Evolutionary conservation across 2,888 invertebrate genomes (phyloP).

Genomic region (Metopia argyrocephala): DNA sequence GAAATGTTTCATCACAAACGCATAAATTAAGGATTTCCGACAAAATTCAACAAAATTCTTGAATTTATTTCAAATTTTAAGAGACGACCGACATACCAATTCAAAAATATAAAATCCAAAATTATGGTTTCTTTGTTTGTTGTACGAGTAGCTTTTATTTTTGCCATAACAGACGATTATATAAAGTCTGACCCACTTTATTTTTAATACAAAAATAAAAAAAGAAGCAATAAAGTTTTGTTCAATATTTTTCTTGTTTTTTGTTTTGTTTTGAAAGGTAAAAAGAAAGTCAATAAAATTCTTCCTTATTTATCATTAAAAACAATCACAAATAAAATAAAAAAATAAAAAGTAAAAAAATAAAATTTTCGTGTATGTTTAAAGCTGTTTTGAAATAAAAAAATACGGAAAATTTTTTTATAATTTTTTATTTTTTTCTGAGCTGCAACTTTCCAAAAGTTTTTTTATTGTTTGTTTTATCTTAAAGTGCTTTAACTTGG

Average conservation of each 20-base stretch:
- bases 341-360: not conserved
- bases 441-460: not conserved
- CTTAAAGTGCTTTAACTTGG: slow-evolving; percentile 51
- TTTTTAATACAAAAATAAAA: not conserved
- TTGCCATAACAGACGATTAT: not conserved
- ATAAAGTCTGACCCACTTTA: slow-evolving; percentile 40
- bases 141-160: not conserved
- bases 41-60: slow-evolving; percentile 1
- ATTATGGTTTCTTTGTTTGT: not conserved
- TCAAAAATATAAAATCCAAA: not conserved
- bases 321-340: not conserved
- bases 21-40: slow-evolving; percentile 46
- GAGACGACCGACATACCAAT: not conserved
- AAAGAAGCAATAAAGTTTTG: not conserved
- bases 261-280: not conserved
- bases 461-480: slow-evolving; percentile 15
- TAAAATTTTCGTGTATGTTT: not conserved
- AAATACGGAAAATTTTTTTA: not conserved
- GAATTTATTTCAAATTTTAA: slow-evolving; percentile 12
- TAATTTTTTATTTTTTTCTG: not conserved
- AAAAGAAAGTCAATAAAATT: slow-evolving; percentile 20
- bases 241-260: not conserved
- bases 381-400: not conserved
- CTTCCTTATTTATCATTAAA: slow-evolving; percentile 20
- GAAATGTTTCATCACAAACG: not conserved